These are phyloP conservation scores for Orchesella flavescens DNA, from an alignment of 2,888 invertebrate species.

Conservation along the genomic window DNA sequence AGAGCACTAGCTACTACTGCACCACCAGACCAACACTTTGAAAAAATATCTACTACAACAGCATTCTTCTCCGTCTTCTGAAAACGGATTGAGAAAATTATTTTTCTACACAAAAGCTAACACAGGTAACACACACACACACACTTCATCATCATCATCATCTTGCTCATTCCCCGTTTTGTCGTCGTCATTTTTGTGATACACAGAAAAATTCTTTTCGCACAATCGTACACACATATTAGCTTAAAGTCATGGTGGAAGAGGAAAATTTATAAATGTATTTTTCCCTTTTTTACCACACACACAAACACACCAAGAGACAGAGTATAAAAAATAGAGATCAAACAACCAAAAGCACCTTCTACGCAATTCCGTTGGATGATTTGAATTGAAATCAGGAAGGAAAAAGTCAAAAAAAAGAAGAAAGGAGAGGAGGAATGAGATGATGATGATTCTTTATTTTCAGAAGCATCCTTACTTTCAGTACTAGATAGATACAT, in stretches of 20 bases:
- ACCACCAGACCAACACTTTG: constrained; percentile 64
- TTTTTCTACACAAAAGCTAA: constrained; percentile 61
- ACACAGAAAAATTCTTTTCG: constrained; percentile 34
- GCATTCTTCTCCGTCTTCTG: constrained; percentile 46
- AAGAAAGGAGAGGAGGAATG: not conserved
- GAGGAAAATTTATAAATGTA: constrained; percentile 1
- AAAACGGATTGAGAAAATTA: constrained; percentile 30
- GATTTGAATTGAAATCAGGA: too few relatives aligned
- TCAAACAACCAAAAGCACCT: constrained; percentile 6
- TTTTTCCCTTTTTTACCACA: constrained; percentile 33
- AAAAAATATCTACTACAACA: constrained; percentile 66
- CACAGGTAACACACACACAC: constrained; percentile 64
- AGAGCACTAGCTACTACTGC: constrained; percentile 47
- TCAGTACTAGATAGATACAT: too few relatives aligned
- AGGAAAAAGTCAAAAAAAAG: not conserved
- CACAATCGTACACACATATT: constrained; percentile 1
- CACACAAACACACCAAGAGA: not conserved
- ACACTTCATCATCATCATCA: constrained; percentile 61
- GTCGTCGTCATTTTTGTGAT: constrained; percentile 32
- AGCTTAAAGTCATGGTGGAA: not conserved
- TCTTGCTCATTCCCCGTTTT: not conserved
- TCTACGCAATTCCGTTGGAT: too few relatives aligned
- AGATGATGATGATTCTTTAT: constrained; percentile 4
- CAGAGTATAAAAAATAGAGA: not conserved
- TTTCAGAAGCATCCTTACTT: too few relatives aligned